These are phyloP conservation scores for Ophiothrix spiculata DNA, from an alignment of 35 echinoderm and acorn worm species.

Conservation along the genomic window DNA sequence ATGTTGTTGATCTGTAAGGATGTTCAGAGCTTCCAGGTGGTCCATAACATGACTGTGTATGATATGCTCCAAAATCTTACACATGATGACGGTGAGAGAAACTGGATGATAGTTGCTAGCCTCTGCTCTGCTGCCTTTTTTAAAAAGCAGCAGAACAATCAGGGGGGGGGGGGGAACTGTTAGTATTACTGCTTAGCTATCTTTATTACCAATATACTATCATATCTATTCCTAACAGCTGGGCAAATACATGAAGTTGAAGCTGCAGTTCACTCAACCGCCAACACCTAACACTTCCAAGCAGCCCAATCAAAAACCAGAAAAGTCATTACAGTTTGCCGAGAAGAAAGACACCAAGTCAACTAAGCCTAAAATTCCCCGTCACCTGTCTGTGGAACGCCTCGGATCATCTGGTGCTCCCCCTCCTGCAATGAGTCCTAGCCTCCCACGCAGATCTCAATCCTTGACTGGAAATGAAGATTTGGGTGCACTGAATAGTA, in stretches of 20 bases:
- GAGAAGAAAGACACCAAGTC: neutral
- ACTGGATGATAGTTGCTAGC: no score
- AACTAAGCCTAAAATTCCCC: neutral
- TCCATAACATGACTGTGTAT: no score
- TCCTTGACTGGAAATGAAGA: constrained; percentile 21
- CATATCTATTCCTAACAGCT: constrained; percentile 19
- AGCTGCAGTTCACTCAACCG: constrained; percentile 44
- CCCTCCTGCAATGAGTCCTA: neutral
- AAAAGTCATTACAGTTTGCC: no score
- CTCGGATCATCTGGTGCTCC: neutral
- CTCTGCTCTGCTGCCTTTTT: no score
- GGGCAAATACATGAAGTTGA: constrained; percentile 57
- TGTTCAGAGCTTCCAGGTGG: no score
- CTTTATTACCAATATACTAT: no score
- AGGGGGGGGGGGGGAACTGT: no score
- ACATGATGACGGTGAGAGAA: no score
- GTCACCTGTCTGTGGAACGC: neutral
- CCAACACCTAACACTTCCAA: constrained; percentile 27
- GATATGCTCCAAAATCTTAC: no score
- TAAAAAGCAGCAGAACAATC: no score
- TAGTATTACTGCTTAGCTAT: no score
- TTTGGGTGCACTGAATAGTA: neutral
- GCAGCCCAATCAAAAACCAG: neutral
- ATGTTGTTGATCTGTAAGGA: no score
- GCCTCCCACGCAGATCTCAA: neutral